A percentile compares a stretch with the other conserved stretches of the same genome.
phyloP scores from a whole-genome alignment of 2,888 invertebrate genomes.

The Dasysyrphus albostriatus region DNA sequence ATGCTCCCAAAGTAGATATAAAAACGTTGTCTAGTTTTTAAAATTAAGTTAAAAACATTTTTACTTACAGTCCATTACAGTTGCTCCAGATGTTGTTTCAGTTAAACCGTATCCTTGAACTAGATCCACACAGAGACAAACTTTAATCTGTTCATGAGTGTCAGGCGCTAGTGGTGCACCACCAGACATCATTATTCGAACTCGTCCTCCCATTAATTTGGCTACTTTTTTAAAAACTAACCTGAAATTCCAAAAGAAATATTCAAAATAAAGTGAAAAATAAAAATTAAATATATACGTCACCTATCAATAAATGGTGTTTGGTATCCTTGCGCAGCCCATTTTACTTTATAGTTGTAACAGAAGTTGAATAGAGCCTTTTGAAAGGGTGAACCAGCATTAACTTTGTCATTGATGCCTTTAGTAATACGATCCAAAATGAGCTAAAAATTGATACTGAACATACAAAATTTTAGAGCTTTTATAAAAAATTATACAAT shows the following conservation, averaged over 20 bases:
- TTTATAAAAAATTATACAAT: conserved; percentile 76
- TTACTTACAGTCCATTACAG: conserved; percentile 90
- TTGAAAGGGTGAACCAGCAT: conserved; percentile 90
- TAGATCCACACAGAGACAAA: conserved; percentile 95
- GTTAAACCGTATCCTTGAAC: conserved; percentile 98
- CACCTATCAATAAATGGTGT: conserved; percentile 91
- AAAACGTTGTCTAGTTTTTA: background rate
- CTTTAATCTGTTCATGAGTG: conserved; percentile 96
- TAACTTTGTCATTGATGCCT: conserved; percentile 97
- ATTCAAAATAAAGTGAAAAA: background rate
- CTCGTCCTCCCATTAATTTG: conserved; percentile 93
- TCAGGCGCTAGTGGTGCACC: conserved; percentile 98
- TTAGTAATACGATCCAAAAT: conserved; percentile 99
- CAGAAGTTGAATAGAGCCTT: conserved; percentile 96
- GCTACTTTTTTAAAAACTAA: conserved; percentile 83
- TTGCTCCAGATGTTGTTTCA: conserved; percentile 97
- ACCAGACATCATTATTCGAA: conserved; percentile 95
- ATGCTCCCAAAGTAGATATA: no score
- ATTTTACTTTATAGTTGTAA: conserved; percentile 95
- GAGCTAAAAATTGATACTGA: conserved; percentile 85
- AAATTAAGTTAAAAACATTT: background rate
- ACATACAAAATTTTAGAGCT: background rate
- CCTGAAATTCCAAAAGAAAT: conserved; percentile 76
- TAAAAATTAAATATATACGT: conserved; percentile 66
- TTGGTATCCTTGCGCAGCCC: conserved; percentile 92